phyloP scores from a whole-genome alignment of 2,797 vertebrate species.

The Austrolebias charrua region DNA sequence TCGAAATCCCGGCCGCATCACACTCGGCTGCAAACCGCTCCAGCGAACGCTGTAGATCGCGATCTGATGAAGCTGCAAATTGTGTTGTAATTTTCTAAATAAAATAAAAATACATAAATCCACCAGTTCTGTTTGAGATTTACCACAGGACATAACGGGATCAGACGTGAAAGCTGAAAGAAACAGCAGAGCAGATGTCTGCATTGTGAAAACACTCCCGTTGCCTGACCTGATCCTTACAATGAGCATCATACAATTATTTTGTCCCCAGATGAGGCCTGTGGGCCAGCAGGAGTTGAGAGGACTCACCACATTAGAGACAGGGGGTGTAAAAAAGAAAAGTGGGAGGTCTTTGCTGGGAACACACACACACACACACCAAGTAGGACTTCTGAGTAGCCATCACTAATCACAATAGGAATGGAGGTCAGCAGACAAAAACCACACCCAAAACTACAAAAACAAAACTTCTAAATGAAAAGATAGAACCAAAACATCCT shows the following conservation, averaged over 20 bases:
- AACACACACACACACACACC: slow-evolving; percentile 11
- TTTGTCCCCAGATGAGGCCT: slow-evolving; percentile 30
- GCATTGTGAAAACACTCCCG: slow-evolving; percentile 72
- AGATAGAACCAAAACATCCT: not conserved
- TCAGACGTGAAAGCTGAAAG: slow-evolving; percentile 64
- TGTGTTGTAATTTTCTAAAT: too few relatives aligned
- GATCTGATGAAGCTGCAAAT: too few relatives aligned
- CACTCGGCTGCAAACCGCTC: too few relatives aligned
- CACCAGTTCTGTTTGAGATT: slow-evolving; percentile 20
- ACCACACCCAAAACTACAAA: slow-evolving; percentile 27
- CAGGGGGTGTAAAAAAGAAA: slow-evolving; percentile 20
- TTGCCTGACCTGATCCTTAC: slow-evolving; percentile 69
- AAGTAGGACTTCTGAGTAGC: slow-evolving; percentile 48
- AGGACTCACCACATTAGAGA: slow-evolving; percentile 7
- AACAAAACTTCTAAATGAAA: slow-evolving; percentile 1
- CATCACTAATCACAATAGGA: slow-evolving; percentile 59
- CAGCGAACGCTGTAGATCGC: too few relatives aligned
- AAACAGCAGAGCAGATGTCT: slow-evolving; percentile 73
- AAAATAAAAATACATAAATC: slow-evolving; percentile 16
- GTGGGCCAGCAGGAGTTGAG: not conserved
- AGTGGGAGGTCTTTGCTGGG: slow-evolving; percentile 43
- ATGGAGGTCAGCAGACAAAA: slow-evolving; percentile 28
- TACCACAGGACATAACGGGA: slow-evolving; percentile 59
- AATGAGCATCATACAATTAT: slow-evolving; percentile 76
- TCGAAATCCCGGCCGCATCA: too few relatives aligned